A percentile compares a stretch with the other conserved stretches of the same genome.
phyloP scores from a whole-genome alignment of 2,797 vertebrate species.

The Ataeniobius toweri region DNA sequence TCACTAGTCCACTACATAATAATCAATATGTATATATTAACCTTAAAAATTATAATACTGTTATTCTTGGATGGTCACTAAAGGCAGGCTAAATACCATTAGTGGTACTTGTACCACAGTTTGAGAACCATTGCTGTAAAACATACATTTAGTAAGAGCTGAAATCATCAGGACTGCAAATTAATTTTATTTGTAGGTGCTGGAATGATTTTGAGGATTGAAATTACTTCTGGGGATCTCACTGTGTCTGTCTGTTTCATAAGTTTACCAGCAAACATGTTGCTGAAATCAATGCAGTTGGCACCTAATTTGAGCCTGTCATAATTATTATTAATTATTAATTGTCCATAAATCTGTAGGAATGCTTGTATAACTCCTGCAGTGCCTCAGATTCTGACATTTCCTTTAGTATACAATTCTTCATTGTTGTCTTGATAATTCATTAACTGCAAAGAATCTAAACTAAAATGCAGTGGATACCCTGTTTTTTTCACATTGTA shows the following conservation, averaged over 20 bases:
- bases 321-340: too few species aligned
- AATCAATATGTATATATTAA: too few species aligned
- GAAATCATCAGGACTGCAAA: slow-evolving; percentile 47
- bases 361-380: neutral
- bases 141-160: slow-evolving; percentile 47
- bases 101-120: neutral
- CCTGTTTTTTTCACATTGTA: neutral
- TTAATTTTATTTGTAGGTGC: slow-evolving; percentile 42
- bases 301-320: slow-evolving; percentile 74
- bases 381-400: neutral
- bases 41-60: too few species aligned
- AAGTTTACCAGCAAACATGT: slow-evolving; percentile 69
- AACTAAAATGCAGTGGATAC: too few species aligned
- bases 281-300: slow-evolving; percentile 70
- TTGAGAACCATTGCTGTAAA: neutral
- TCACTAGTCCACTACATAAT: too few species aligned
- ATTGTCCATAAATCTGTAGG: neutral
- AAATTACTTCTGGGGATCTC: slow-evolving; percentile 75
- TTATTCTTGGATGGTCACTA: neutral
- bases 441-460: neutral
- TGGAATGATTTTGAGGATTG: slow-evolving; percentile 55
- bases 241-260: slow-evolving; percentile 68
- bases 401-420: neutral
- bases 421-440: neutral
- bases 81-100: neutral